Percentiles rank a stretch among this genome's conserved stretches.
Evolutionary conservation across 2,797 vertebrate species (phyloP).

Genomic region (Chromis chromis): DNA sequence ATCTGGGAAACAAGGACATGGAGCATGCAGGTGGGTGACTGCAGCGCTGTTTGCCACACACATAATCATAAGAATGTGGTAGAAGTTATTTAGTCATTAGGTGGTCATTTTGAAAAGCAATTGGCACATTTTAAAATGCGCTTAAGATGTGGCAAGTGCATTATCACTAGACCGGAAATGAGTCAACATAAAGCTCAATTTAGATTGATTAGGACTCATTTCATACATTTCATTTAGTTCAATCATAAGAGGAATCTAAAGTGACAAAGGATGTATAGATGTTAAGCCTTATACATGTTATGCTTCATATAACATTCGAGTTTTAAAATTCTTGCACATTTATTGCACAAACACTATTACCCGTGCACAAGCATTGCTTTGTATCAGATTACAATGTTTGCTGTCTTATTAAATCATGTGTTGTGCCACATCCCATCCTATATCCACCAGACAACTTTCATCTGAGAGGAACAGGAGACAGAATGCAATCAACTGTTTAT

Average conservation of each 20-base stretch:
- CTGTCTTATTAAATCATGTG: not conserved
- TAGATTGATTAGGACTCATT: conserved; percentile 11
- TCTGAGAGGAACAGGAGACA: not conserved
- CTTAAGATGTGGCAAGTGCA: conserved; percentile 1
- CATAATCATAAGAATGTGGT: conserved; percentile 37
- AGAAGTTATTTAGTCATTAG: conserved; percentile 28
- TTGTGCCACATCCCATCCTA: conserved; percentile 1
- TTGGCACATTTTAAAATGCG: conserved; percentile 5
- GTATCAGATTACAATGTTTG: conserved; percentile 1
- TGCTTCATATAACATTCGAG: not conserved
- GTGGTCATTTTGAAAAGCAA: conserved; percentile 24
- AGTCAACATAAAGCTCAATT: conserved; percentile 12
- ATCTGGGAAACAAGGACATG: conserved; percentile 69
- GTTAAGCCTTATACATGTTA: not conserved
- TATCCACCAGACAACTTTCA: conserved; percentile 7
- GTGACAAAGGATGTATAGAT: not conserved
- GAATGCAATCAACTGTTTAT: conserved; percentile 28
- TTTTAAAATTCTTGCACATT: not conserved
- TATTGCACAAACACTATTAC: not conserved
- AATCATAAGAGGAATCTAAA: not conserved
- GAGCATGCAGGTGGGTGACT: conserved; percentile 52
- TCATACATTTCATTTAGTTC: not conserved
- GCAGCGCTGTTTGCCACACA: conserved; percentile 28
- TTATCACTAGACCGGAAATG: conserved; percentile 23
- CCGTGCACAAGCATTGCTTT: not conserved